These are phyloP conservation scores for Phacellophora camtschatica DNA, from an alignment of 30 jellyfish, hydroid and myxozoan species.

Conservation along the genomic window DNA sequence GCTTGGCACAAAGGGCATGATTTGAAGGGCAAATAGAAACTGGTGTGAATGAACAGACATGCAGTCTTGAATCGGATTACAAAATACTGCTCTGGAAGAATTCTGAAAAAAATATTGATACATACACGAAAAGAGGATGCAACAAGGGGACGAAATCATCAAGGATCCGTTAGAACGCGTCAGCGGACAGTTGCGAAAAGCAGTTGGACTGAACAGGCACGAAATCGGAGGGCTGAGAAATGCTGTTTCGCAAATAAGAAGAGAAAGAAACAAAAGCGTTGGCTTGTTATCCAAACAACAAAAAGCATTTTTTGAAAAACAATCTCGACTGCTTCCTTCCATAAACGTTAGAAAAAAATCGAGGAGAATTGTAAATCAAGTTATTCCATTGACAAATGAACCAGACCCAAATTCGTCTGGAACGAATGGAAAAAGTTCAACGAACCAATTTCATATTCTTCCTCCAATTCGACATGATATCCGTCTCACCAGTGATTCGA, in stretches of 20 bases:
- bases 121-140: too few species aligned
- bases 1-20: neutral
- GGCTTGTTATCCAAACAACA: constrained; percentile 68
- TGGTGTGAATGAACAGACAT: neutral
- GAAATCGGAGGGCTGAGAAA: constrained; percentile 54
- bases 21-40: neutral
- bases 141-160: constrained; percentile 46
- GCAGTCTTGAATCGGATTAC: neutral
- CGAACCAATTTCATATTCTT: constrained; percentile 29
- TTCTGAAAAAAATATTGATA: too few species aligned
- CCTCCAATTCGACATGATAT: constrained; percentile 44
- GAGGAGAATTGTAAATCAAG: constrained; percentile 41
- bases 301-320: constrained; percentile 51
- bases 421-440: neutral
- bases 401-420: neutral
- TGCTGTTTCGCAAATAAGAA: constrained; percentile 58
- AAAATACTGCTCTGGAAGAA: too few species aligned
- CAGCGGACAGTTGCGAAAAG: constrained; percentile 74
- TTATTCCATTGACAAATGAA: constrained; percentile 26
- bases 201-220: constrained; percentile 72
- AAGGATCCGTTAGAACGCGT: constrained; percentile 64
- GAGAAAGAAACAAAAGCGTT: constrained; percentile 68
- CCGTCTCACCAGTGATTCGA: neutral
- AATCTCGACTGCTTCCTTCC: constrained; percentile 66
- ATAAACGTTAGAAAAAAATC: constrained; percentile 3